Base-by-base conservation (phyloP, 2,797 vertebrate genomes). In the Thunnus albacares region DNA sequence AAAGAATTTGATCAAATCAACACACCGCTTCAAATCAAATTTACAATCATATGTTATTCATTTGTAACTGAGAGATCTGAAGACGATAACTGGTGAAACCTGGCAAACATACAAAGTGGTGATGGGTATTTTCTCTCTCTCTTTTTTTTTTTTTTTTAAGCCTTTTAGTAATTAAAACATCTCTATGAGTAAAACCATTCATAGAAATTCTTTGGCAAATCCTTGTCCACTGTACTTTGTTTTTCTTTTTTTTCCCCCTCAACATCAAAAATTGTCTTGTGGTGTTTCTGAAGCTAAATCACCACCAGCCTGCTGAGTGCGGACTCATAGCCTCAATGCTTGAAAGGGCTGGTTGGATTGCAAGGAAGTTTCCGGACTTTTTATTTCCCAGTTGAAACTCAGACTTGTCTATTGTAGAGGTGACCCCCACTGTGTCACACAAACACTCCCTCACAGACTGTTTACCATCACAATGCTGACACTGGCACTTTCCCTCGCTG, bases 381-480 rank as follows among this genome's bases (percentile, higher is more conserved):
- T 90, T 72, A 74, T 85, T 83, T 85, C 77, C 68, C 59, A 76
- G 47, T 76, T 77, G 76, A 87, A 85, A 85, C 80, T 86, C 65
- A 47, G 53, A 24, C 82, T 80, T 11, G 66, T 85, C 81, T 79
- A 17, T 89, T 90, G 80, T 91, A 61, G 84, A 87, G 84, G 80
- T 87, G 87, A 90, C 87, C 87, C 91, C 90, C 59, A 53, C 89
- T 63, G 89, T 82, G 86, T 67, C 80, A 33, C 81, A 91, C 88
- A 93, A 92, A 89, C 89, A 75, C 86, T 71, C 80, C 73, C 82
- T 82, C 6, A 17, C 84, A 84, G 83, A 78, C 92, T 90, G 80
- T 92, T 94, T 93, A 91, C 80, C 92, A 92, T 94, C 71, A 94
- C 92, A 94, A 92, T 92, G 79, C 85, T 79, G 84, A 88, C 90